These are phyloP conservation scores for Pandemis heparana DNA, from an alignment of 2,888 invertebrate species.

Conservation along the genomic window DNA sequence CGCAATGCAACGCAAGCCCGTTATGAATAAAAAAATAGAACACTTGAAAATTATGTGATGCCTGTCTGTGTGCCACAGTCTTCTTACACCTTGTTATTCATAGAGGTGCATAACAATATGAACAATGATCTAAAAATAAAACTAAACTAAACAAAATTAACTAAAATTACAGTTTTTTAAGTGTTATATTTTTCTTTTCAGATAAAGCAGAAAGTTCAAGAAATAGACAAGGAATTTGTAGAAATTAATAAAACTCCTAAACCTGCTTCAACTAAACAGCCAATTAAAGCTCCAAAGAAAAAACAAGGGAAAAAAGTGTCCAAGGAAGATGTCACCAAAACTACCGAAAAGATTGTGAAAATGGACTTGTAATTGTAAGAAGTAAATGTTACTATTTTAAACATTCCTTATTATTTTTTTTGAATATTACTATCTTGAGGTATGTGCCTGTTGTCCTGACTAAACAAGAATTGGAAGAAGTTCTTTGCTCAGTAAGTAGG, in stretches of 20 bases:
- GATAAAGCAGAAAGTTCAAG: slow-evolving; percentile 77
- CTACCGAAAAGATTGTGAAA: slow-evolving; percentile 68
- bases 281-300: slow-evolving; percentile 56
- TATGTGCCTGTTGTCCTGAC: too few relatives aligned
- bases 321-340: slow-evolving; percentile 70
- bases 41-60: too few relatives aligned
- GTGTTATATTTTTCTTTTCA: slow-evolving; percentile 52
- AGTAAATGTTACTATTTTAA: slow-evolving; percentile 26
- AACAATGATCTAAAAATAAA: too few relatives aligned
- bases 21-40: too few relatives aligned
- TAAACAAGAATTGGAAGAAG: too few relatives aligned
- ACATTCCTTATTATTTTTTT: slow-evolving; percentile 42
- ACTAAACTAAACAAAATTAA: not conserved
- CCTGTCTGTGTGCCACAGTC: too few relatives aligned
- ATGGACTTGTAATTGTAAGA: slow-evolving; percentile 69
- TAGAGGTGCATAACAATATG: too few relatives aligned
- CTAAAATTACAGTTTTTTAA: not conserved
- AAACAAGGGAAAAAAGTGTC: slow-evolving; percentile 61
- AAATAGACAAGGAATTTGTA: slow-evolving; percentile 75
- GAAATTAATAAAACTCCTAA: slow-evolving; percentile 69
- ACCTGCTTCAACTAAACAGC: slow-evolving; percentile 47
- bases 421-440: not conserved
- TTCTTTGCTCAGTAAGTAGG: too few relatives aligned
- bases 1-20: too few relatives aligned
- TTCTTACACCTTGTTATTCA: too few relatives aligned